Base-by-base conservation (phyloP, 2,113 vertebrate genomes). In the Sander lucioperca region DNA sequence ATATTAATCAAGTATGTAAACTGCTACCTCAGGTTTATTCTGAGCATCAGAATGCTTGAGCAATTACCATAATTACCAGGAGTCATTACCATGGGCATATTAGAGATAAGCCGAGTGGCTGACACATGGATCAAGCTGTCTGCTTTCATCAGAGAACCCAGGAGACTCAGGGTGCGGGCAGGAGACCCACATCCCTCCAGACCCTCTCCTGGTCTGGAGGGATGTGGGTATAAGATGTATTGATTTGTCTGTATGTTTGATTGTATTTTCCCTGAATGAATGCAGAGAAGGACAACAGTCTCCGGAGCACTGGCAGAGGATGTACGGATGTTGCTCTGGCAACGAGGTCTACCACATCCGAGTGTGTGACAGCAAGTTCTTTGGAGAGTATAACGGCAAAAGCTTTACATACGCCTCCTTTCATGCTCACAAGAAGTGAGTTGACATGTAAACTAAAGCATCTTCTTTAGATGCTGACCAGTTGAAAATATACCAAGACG, bases 401-500 rank as follows among this genome's bases (percentile, higher is more conserved):
- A 99, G 98, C 91, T 99, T 99, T 84, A 99, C 97, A 5, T 99
- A 98, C 58, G 97, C 98, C 51, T 98, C 98, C 80, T 99, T 99
- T 79, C 97, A 99, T 79, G 97, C 98, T 47, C 98, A 99, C 91
- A 99, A 99, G 93, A 99, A 98, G 98, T 99, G 96, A 88, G 97
- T 90, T 50, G 58, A 69, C 30, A 54, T 45, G 66, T 58, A 30
- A 73, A 57, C 65, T 68, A 30, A 53, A 65, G 71, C 69, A 73
- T 84, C 65, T 59, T 25, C 19, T n/a, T 83, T 27, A 58, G 59
- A 75, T 64, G 68, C 71, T 65, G 21, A 68, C 23, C 47, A 33
- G 53, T n/a, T 68, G 27, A 58, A 65, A 54, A 63, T 18, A 14
- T 23, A 25, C 9, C 2, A 13, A 50, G 73, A 13, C 39, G 54